Conservation (phyloP, 1,140 invertebrate genomes). For the Cepaea nemoralis region DNA sequence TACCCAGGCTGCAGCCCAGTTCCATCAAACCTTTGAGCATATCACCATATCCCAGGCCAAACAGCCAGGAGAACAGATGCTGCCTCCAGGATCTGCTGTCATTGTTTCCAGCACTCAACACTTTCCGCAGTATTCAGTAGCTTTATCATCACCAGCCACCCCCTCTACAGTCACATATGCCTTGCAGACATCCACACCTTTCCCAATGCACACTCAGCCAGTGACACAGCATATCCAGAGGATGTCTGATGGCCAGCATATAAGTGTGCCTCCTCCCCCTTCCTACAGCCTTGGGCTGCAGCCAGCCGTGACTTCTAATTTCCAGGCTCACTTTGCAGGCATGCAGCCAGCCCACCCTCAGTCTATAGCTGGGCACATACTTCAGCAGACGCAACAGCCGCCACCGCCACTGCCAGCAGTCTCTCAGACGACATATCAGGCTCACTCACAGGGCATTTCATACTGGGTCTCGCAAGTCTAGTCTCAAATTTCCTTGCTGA, state of each 20-base stretch:
- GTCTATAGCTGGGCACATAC: conserved; percentile 7
- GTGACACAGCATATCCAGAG: conserved; percentile 11
- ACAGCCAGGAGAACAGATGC: conserved; percentile 26
- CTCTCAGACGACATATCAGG: conserved; percentile 21
- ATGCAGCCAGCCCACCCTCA: conserved; percentile 21
- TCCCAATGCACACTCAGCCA: conserved; percentile 11
- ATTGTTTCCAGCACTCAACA: conserved; percentile 36
- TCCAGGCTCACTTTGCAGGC: conserved; percentile 26
- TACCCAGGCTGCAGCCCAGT: conserved; percentile 6
- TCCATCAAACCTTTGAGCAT: conserved; percentile 38
- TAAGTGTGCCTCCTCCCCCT: conserved; percentile 23
- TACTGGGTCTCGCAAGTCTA: conserved; percentile 37
- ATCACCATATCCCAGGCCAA: conserved; percentile 31
- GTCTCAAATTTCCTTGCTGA: no score
- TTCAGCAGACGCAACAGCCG: conserved; percentile 27
- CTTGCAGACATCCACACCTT: conserved; percentile 15
- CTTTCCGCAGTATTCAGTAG: conserved; percentile 33
- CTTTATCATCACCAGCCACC: conserved; percentile 26
- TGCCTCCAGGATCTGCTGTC: conserved; percentile 21
- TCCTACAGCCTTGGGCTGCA: conserved; percentile 18
- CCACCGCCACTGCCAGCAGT: conserved; percentile 3
- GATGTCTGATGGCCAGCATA: neutral
- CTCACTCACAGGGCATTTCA: conserved; percentile 21
- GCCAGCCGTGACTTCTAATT: conserved; percentile 13
- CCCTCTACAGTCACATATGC: conserved; percentile 19